These are phyloP conservation scores for Callospermophilus lateralis DNA, from an alignment of 2,113 vertebrate genomes.

Conservation along the genomic window DNA sequence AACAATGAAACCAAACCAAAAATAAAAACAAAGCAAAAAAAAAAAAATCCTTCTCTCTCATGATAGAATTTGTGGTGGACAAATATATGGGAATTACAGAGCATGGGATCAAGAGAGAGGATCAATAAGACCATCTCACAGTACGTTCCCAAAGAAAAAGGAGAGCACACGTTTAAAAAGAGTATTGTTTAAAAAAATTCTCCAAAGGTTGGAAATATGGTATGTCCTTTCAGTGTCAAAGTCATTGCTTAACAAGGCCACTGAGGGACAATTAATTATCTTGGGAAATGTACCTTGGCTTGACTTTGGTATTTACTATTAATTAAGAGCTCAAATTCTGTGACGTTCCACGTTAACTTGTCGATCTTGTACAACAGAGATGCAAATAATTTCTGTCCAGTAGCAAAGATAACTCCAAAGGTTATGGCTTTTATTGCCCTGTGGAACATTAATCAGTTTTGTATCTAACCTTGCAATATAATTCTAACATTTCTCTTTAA, in stretches of 20 bases:
- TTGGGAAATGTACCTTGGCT: not conserved
- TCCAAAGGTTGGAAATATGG: not conserved
- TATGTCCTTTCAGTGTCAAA: not conserved
- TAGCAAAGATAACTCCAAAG: constrained; percentile 47
- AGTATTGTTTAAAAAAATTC: constrained; percentile 14
- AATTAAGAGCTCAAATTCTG: constrained; percentile 54
- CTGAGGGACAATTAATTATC: constrained; percentile 31
- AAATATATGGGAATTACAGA: not conserved
- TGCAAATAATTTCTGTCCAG: constrained; percentile 65
- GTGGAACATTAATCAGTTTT: constrained; percentile 35
- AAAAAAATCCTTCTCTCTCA: not conserved
- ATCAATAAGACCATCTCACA: not conserved
- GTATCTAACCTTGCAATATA: constrained; percentile 44
- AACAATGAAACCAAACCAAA: not conserved
- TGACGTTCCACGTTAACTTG: not conserved
- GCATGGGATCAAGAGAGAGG: not conserved
- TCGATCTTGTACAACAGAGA: not conserved
- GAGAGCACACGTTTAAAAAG: not conserved
- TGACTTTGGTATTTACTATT: constrained; percentile 52
- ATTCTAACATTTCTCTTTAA: constrained; percentile 65
- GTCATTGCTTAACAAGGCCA: not conserved
- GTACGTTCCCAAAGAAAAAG: not conserved
- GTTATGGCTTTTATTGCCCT: constrained; percentile 52
- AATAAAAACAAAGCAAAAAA: not conserved
- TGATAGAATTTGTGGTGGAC: not conserved